Evolutionary conservation across 1,140 invertebrate genomes (phyloP).

Genomic region (Heliconius himera): DNA sequence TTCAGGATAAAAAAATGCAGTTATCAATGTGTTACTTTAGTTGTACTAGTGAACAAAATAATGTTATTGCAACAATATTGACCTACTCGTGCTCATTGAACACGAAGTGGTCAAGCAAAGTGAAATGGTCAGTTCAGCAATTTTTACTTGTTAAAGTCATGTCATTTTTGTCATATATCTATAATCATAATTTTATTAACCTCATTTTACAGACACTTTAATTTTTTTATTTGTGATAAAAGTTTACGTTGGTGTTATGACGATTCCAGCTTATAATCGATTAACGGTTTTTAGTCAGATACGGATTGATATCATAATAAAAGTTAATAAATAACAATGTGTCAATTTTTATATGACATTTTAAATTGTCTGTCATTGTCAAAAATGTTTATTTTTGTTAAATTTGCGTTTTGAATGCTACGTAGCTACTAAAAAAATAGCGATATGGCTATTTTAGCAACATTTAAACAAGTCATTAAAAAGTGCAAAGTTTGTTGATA

Average conservation of each 20-base stretch:
- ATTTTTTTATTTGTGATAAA: neutral
- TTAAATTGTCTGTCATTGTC: neutral
- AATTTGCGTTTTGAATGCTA: no score
- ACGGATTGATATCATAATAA: neutral
- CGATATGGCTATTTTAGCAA: neutral
- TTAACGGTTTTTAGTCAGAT: neutral
- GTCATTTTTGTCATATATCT: no score
- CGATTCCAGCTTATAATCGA: neutral
- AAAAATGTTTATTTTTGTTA: conserved; percentile 3
- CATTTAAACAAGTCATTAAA: neutral
- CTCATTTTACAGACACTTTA: neutral
- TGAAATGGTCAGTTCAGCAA: conserved; percentile 27
- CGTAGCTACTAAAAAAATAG: neutral
- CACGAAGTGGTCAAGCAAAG: conserved; percentile 22
- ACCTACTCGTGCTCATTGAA: conserved; percentile 8
- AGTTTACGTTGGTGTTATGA: neutral
- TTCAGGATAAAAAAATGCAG: conserved; percentile 70
- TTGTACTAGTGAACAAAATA: conserved; percentile 23
- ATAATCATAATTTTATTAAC: neutral
- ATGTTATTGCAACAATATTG: conserved; percentile 14
- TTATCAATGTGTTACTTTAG: conserved; percentile 46
- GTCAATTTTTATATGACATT: neutral
- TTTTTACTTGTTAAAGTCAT: neutral
- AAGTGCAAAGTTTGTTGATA: neutral
- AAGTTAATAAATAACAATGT: neutral